Evolutionary conservation across 2,797 vertebrate species (phyloP).

Genomic region (Smutsia gigantea): DNA sequence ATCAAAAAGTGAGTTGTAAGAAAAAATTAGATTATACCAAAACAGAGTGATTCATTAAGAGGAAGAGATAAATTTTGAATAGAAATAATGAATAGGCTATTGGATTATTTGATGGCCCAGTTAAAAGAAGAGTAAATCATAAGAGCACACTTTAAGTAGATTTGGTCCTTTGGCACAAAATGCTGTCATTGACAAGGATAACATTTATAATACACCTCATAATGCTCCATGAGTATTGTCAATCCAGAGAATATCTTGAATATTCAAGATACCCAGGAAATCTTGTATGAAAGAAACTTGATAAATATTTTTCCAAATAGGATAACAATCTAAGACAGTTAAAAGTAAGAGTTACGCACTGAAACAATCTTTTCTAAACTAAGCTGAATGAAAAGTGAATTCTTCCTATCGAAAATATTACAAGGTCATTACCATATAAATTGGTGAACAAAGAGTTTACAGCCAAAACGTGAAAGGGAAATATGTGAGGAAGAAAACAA

Average conservation of each 20-base stretch:
- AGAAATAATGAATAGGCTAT: background rate
- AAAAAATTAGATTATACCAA: background rate
- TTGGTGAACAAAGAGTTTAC: background rate
- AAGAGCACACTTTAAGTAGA: background rate
- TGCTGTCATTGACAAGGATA: background rate
- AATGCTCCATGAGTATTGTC: background rate
- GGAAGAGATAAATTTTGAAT: background rate
- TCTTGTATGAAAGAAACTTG: background rate
- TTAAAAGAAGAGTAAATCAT: background rate
- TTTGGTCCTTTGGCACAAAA: background rate
- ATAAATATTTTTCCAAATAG: background rate
- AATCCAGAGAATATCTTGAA: background rate
- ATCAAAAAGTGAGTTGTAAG: background rate
- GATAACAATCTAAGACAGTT: background rate
- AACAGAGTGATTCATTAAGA: background rate
- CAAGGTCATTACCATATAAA: background rate
- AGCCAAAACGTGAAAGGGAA: background rate
- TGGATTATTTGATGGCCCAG: background rate
- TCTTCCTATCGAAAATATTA: background rate
- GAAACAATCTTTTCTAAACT: background rate
- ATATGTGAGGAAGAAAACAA: background rate
- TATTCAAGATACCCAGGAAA: background rate
- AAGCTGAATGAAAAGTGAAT: background rate
- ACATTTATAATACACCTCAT: background rate
- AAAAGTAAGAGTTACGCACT: background rate